Percentiles rank a stretch among this genome's conserved stretches.
phyloP scores from a whole-genome alignment of 2,797 vertebrate genomes.

The Oophaga sylvatica region DNA sequence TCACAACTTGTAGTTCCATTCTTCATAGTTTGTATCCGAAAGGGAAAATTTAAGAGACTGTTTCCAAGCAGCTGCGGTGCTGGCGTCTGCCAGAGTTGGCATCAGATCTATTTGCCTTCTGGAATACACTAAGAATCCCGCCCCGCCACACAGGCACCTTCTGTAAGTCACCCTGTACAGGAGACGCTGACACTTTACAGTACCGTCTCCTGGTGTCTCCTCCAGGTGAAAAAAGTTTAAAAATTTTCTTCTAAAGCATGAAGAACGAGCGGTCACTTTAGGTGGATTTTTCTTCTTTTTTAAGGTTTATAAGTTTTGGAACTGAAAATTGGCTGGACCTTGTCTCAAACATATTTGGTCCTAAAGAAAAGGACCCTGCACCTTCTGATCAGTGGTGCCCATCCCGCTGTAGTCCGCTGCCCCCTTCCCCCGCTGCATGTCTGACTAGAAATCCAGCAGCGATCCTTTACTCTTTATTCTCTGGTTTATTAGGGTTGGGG shows the following conservation, averaged over 20 bases:
- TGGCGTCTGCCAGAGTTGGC: not conserved
- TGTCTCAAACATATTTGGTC: conserved; percentile 18
- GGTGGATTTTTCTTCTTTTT: conserved; percentile 22
- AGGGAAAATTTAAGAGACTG: no score
- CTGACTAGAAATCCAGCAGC: conserved; percentile 2
- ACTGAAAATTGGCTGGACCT: conserved; percentile 14
- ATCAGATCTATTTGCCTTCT: conserved; percentile 4
- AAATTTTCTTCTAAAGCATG: conserved; percentile 2
- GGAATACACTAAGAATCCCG: not conserved
- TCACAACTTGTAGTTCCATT: not conserved
- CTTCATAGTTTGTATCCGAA: not conserved
- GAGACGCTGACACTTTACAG: not conserved
- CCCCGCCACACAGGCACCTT: not conserved
- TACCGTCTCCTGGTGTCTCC: not conserved
- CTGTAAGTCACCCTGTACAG: not conserved
- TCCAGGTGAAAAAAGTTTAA: not conserved
- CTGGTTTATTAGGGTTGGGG: conserved; percentile 4
- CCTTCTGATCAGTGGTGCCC: conserved; percentile 16
- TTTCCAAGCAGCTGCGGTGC: not conserved
- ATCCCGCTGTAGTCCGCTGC: conserved; percentile 25
- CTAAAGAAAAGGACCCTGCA: conserved; percentile 24
- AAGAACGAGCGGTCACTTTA: conserved; percentile 9
- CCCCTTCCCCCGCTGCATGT: conserved; percentile 29
- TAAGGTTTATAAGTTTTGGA: conserved; percentile 28
- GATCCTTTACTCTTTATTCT: conserved; percentile 37